Evolutionary conservation across 2,888 invertebrate species (phyloP), one percentile per base, ranked within the genome.

Genomic region (Oasisia sp.): DNA sequence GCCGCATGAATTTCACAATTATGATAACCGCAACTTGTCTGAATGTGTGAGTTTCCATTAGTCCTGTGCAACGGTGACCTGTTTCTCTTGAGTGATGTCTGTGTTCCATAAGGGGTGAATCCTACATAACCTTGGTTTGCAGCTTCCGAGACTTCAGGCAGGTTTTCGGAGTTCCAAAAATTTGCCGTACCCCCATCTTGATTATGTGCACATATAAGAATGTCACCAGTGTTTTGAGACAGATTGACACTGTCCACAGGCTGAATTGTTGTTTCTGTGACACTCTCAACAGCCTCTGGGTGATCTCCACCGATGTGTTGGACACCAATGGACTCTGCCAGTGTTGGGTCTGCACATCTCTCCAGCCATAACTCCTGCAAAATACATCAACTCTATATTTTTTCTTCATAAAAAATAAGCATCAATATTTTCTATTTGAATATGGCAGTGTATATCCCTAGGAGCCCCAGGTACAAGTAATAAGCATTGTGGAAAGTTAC

Each of bases 311-410:
- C 8, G 56, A 27, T n/a, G 44, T 50, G 32, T 32, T 89, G 44
- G 44, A 45, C 32, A 3, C 1, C 74, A 14, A 58, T 19, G 89
- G 58, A 89, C 8, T 92, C 11, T 94, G 19, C 94, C 91, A 93
- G 74, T 27, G 74, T 74, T 19, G 74, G 74, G 74, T 74, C 74
- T 74, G 74, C 56, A 93, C 92, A 94, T 9, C 94, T 92, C 3
- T 93, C 92, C 91, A 94, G 90, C 94, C 94, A 95, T 12, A 94
- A 56, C 50, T 93, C 93, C 95, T 95, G 93, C 2, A 94, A 50
- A 74, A 74, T 74, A 0, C 27, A 27, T 27, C 2, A 74, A 74
- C 27, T 74, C 74, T 74, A 27, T 19, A 74, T 74, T 14, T 12
- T 50, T 50, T 45, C 45, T 11, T 50, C 38, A 50, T 50, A 9